phyloP scores from a whole-genome alignment of 2,888 invertebrate genomes.

The Aphodius granarius region DNA sequence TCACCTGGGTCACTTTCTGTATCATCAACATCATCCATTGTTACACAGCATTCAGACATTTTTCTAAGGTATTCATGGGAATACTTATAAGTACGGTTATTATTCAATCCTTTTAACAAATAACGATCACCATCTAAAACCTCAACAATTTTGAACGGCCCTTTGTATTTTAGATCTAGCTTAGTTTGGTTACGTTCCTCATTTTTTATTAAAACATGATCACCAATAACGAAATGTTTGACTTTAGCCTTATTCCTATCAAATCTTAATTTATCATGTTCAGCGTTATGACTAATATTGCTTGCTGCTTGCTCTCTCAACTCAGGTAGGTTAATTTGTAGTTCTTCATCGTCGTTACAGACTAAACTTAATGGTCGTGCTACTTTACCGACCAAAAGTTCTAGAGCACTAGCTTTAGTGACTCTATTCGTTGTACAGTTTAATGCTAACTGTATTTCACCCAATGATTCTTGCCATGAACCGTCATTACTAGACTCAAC shows the following conservation, averaged over 20 bases:
- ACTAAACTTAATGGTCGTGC: too few species aligned
- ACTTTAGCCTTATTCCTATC: not conserved
- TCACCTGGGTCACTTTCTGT: too few species aligned
- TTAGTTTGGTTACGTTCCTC: not conserved
- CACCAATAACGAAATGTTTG: not conserved
- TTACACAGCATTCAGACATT: too few species aligned
- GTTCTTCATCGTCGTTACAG: too few species aligned
- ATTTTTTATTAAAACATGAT: not conserved
- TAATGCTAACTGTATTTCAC: too few species aligned
- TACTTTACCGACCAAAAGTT: constrained; percentile 13
- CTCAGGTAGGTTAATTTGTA: not conserved
- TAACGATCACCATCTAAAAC: not conserved
- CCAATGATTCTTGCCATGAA: too few species aligned
- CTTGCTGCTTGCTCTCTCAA: not conserved
- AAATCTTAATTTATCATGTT: not conserved
- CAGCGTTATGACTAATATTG: not conserved
- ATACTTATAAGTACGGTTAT: not conserved
- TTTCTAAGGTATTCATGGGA: not conserved
- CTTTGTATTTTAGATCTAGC: constrained; percentile 4
- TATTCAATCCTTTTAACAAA: not conserved
- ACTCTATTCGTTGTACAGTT: too few species aligned
- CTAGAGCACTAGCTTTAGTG: too few species aligned
- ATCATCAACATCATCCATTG: too few species aligned
- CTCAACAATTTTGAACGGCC: constrained; percentile 1
- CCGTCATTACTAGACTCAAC: too few species aligned